phyloP scores from a whole-genome alignment of 2,888 invertebrate species.

The Acanthococcus lagerstroemiae region DNA sequence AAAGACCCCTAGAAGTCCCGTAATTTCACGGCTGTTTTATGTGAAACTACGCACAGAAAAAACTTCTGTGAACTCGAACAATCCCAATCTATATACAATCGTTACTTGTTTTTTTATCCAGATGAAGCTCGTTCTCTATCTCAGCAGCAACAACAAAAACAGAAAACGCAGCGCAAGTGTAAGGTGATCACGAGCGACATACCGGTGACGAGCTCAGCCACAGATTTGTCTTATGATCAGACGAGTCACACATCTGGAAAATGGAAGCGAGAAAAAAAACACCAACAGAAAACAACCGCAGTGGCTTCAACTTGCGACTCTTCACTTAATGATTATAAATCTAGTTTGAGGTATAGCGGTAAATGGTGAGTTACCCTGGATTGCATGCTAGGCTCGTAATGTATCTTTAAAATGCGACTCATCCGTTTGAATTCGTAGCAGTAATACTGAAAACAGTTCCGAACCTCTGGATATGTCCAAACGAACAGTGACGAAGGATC shows the following conservation, averaged over 20 bases:
- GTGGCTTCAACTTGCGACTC: constrained; percentile 13
- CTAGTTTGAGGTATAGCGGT: neutral
- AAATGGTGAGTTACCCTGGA: neutral
- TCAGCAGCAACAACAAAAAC: constrained; percentile 17
- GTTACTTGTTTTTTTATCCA: neutral
- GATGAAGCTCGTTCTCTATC: constrained; percentile 22
- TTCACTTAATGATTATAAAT: constrained; percentile 11
- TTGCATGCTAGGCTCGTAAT: no score
- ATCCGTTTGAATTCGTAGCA: neutral
- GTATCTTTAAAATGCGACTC: no score
- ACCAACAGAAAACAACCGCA: constrained; percentile 7
- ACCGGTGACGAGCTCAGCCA: neutral
- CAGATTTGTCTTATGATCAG: neutral
- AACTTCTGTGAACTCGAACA: no score
- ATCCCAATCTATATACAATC: no score
- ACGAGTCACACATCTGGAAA: constrained; percentile 12
- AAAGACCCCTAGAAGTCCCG: no score
- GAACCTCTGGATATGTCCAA: constrained; percentile 26
- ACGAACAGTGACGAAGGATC: constrained; percentile 9
- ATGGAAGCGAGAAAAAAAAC: constrained; percentile 22
- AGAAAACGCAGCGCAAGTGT: neutral
- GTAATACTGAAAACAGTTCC: constrained; percentile 6
- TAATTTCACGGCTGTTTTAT: no score
- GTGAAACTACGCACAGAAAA: no score
- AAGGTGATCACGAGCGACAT: neutral